Evolutionary conservation across 1,140 invertebrate species (phyloP), one percentile per base, ranked within the genome.

Genomic region (Frieseomelitta varia): DNA sequence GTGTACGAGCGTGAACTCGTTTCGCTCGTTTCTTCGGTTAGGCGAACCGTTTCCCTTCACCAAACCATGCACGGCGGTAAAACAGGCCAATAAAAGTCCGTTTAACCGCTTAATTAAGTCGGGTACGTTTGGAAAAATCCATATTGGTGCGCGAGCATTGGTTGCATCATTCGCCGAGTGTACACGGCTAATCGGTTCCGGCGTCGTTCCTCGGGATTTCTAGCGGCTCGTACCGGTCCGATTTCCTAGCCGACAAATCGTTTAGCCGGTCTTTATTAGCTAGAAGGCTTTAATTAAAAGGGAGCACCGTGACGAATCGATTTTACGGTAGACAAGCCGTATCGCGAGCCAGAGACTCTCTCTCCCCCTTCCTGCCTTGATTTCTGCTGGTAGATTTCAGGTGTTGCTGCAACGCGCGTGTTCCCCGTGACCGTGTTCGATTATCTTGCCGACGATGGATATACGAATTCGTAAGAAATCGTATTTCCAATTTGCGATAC

Each of bases 231-330:
- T 47, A 47, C 11, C 17, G 17, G 27, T 24, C 19, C 27, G 10
- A 15, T 73, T 73, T 73, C 51, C 27, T 69, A 69, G 34, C 19
- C 21, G 14, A 47, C 24, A 21, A 71, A 47, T 47, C 68, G 24
- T 71, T 71, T 71, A 47, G 14, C 30, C 3, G 58, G 15, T 61
- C 58, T n/a, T 61, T 61, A 61, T 61, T 61, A 61, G 24, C 55
- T n/a, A 10, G 30, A 39, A 39, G 30, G 4, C 30, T 76, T 76
- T 76, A 76, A 76, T 76, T 61, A 76, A 30, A 74, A 56, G 8
- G 24, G 34, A 77, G 63, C 39, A 19, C 39, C 39, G 14, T 19
- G 24, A 34, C 30, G 24, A 47, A 77, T 77, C 24, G 56, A 77
- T 63, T 34, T 47, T 21, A 24, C 14, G 17, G 4, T 27, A 71